Base-by-base conservation (phyloP, 2,113 vertebrate species). In the Diglossa brunneiventris region DNA sequence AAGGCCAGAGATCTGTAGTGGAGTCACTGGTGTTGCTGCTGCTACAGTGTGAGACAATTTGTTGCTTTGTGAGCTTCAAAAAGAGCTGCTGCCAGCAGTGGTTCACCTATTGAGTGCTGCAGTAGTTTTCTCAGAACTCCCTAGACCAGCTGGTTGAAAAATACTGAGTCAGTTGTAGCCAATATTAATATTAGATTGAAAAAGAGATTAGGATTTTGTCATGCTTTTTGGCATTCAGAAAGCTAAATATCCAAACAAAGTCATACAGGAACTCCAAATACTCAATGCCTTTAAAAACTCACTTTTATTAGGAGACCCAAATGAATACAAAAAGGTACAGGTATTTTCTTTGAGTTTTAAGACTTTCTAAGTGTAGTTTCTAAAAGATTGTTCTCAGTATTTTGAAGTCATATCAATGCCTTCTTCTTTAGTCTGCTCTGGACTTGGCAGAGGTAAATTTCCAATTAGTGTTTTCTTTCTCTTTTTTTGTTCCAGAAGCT, bases 391-490 rank as follows among this genome's bases (percentile, higher is more conserved):
- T n/a, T 76, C 15, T 89, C 68, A 74, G 27, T 7, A 22, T 76
- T 80, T 39, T 83, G n/a, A 81, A 56, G 35, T 52, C 63, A 1
- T n/a, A 67, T n/a, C 59, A 33, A 1, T 0, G 2, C 6, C 31
- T 4, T 56, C 46, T 64, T 89, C 35, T 72, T 75, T 90, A 56
- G 77, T 77, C 27, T 75, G 11, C 28, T 83, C 74, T 46, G 55
- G 20, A 89, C 84, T 89, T 92, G 80, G 50, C 88, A 74, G 83
- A 94, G 46, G 88, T 95, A 94, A 86, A 97, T 95, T 93, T 96
- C 67, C 44, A 94, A 67, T 95, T 90, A 79, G 14, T 66, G 15
- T 87, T 92, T 95, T 94, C 14, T 90, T 95, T 89, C 3, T 28
- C 50, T 82, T 46, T 68, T 24, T 63, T 42, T 77, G 14, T 15